A percentile compares a stretch with the other conserved stretches of the same genome.
Conservation (phyloP, 2,888 invertebrate genomes). For the Eurytoma californica region DNA sequence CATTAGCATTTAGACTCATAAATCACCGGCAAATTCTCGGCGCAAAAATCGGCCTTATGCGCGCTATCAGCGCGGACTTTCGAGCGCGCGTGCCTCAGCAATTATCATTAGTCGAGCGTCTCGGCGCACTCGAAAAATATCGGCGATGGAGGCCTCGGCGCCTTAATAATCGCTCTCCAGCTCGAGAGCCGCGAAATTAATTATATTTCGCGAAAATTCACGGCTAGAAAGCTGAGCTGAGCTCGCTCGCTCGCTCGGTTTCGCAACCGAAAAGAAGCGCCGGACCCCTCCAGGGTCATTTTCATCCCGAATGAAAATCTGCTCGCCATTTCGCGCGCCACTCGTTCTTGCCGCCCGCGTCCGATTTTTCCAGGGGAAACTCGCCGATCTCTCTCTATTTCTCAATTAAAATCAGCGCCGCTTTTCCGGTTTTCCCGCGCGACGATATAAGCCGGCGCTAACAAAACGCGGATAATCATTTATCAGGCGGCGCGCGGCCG, state of each 20-base stretch:
- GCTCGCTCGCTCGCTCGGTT: too few species aligned
- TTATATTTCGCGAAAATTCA: not conserved
- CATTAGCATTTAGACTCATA: too few species aligned
- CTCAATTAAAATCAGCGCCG: not conserved
- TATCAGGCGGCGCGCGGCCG: not conserved
- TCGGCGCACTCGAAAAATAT: constrained; percentile 7
- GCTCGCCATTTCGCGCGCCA: too few species aligned
- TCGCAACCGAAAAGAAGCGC: too few species aligned
- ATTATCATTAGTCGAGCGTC: not conserved
- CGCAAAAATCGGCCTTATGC: too few species aligned
- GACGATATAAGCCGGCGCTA: not conserved
- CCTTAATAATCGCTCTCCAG: constrained; percentile 2
- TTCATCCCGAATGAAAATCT: too few species aligned
- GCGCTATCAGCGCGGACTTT: not conserved
- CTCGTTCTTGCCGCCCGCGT: too few species aligned
- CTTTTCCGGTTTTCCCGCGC: not conserved
- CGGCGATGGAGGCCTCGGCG: not conserved
- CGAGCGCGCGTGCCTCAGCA: not conserved
- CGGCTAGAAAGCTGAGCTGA: too few species aligned
- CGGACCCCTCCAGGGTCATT: too few species aligned
- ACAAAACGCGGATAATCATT: not conserved
- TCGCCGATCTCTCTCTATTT: too few species aligned
- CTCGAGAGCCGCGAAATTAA: not conserved
- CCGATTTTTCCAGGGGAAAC: too few species aligned
- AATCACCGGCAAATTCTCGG: too few species aligned